These are phyloP conservation scores for Melipona beecheii DNA, from an alignment of 2,888 invertebrate species.

Conservation along the genomic window DNA sequence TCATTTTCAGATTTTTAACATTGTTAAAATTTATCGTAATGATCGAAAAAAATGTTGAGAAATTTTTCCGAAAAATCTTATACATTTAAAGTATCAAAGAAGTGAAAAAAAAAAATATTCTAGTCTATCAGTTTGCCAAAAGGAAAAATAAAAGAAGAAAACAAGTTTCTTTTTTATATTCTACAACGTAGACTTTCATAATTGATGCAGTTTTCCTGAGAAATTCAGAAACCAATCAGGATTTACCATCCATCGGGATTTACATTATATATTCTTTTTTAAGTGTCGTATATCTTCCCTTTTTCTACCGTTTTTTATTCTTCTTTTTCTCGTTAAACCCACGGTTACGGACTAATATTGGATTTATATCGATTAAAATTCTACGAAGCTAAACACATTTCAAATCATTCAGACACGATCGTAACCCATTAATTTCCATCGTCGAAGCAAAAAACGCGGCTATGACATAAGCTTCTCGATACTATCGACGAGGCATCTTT, in stretches of 20 bases:
- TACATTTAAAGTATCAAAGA: too few relatives aligned
- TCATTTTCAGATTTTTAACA: not conserved
- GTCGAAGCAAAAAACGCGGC: slow-evolving; percentile 14
- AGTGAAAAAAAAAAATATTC: too few relatives aligned
- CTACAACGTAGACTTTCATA: too few relatives aligned
- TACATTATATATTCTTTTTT: too few relatives aligned
- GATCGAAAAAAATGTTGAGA: not conserved
- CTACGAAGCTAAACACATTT: not conserved
- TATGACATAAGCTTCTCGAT: slow-evolving; percentile 41
- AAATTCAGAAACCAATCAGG: not conserved
- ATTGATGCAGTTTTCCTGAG: too few relatives aligned
- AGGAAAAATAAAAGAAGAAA: too few relatives aligned
- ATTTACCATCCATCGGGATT: not conserved
- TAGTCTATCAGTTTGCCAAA: too few relatives aligned
- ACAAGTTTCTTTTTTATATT: too few relatives aligned
- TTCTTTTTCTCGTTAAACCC: too few relatives aligned
- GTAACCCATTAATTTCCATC: slow-evolving; percentile 41
- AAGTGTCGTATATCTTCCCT: too few relatives aligned
- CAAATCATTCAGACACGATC: not conserved
- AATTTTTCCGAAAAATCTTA: not conserved
- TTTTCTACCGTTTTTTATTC: too few relatives aligned
- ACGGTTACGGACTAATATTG: not conserved
- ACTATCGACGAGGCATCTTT: slow-evolving; percentile 45
- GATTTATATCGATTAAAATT: not conserved
- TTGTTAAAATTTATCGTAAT: not conserved